Conservation (phyloP, 2,797 vertebrate species). For the Rhyacichthys aspro region DNA sequence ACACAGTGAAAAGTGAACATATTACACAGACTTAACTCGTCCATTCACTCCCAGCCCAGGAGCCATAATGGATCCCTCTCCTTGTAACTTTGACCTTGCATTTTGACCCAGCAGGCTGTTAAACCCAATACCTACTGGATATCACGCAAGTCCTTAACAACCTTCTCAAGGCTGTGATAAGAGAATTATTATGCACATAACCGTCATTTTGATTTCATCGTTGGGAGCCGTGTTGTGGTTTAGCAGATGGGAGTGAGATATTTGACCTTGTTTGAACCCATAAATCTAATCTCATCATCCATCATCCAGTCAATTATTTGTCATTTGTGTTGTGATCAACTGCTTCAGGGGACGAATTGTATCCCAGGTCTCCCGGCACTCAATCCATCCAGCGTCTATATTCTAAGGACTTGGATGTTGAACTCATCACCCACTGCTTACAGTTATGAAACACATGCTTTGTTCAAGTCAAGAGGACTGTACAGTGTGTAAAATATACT, state of each 20-base stretch:
- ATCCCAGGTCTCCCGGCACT: constrained; percentile 64
- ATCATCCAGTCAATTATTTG: constrained; percentile 82
- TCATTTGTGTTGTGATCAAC: constrained; percentile 80
- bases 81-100: constrained; percentile 73
- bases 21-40: constrained; percentile 21
- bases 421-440: constrained; percentile 57
- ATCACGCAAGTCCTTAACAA: constrained; percentile 77
- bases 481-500: constrained; percentile 38
- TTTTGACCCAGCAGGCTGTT: constrained; percentile 75
- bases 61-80: constrained; percentile 49
- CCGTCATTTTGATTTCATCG: constrained; percentile 72
- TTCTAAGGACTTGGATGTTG: constrained; percentile 62
- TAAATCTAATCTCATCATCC: constrained; percentile 80
- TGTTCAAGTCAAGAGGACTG: constrained; percentile 40
- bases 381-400: constrained; percentile 66
- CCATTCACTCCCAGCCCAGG: constrained; percentile 24
- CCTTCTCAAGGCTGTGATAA: constrained; percentile 71
- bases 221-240: constrained; percentile 71
- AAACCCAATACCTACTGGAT: constrained; percentile 74
- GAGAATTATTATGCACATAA: constrained; percentile 78
- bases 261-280: constrained; percentile 81
- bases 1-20: background rate
- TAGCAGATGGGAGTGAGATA: constrained; percentile 77
- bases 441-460: constrained; percentile 51
- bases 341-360: constrained; percentile 71